Evolutionary conservation across 2,888 invertebrate species (phyloP).

Genomic region (Eurytoma californica): DNA sequence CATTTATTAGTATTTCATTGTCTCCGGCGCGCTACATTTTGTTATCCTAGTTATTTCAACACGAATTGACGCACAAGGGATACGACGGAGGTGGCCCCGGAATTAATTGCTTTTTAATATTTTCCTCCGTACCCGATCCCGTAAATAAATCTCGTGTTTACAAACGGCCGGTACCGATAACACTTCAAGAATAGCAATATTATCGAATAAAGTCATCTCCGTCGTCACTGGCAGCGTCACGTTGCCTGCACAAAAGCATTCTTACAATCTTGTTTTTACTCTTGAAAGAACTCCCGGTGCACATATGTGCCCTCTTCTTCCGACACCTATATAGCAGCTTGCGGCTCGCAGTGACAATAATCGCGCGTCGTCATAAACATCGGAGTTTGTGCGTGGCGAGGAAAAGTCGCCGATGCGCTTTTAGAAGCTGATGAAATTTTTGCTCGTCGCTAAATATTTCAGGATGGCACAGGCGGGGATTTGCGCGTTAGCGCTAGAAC

Average conservation of each 20-base stretch:
- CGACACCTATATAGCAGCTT: neutral
- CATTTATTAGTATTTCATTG: too few species aligned
- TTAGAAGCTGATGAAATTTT: too few species aligned
- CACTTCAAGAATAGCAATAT: conserved; percentile 20
- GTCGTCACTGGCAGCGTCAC: conserved; percentile 40
- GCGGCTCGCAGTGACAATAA: neutral
- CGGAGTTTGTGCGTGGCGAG: neutral
- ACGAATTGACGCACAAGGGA: conserved; percentile 39
- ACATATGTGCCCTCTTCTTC: neutral
- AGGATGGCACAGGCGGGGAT: too few species aligned
- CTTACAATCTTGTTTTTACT: conserved; percentile 34
- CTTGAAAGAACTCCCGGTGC: neutral
- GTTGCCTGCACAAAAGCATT: conserved; percentile 9
- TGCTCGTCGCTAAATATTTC: too few species aligned
- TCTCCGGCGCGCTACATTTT: too few species aligned
- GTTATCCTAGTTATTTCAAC: conserved; percentile 19
- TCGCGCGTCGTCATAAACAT: neutral
- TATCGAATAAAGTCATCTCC: conserved; percentile 27
- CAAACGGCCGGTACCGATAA: conserved; percentile 17
- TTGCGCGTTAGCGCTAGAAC: too few species aligned
- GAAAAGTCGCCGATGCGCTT: too few species aligned
- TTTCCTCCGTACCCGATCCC: neutral
- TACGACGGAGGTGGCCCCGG: neutral
- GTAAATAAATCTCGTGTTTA: conserved; percentile 36
- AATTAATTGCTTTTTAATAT: conserved; percentile 42